phyloP scores from a whole-genome alignment of 2,113 vertebrate genomes.

The Chloebia gouldiae region DNA sequence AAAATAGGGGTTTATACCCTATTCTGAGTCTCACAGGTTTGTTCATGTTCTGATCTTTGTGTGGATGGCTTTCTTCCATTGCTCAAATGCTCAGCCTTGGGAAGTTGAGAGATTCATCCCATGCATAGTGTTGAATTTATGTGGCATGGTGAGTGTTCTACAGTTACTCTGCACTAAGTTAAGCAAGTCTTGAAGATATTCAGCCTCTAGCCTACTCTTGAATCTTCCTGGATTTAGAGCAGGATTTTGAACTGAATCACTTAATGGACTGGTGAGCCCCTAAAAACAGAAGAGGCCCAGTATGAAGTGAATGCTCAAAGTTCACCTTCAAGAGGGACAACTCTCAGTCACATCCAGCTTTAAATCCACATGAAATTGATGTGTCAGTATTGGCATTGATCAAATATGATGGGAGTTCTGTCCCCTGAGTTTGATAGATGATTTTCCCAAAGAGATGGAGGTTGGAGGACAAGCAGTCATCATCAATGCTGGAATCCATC shows the following conservation, averaged over 20 bases:
- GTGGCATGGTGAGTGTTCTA: not conserved
- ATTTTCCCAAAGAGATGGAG: not conserved
- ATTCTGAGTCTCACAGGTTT: not conserved
- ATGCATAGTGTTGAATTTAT: not conserved
- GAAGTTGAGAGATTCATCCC: not conserved
- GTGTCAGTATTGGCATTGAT: not conserved
- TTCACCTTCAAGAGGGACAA: not conserved
- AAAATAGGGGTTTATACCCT: not conserved
- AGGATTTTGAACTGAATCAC: not conserved
- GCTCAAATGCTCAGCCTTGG: not conserved
- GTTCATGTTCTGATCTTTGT: not conserved
- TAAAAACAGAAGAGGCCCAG: not conserved
- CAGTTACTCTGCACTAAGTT: not conserved
- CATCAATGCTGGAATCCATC: not conserved
- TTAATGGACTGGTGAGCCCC: not conserved
- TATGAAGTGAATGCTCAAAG: not conserved
- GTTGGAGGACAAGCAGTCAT: not conserved
- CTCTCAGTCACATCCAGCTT: not conserved
- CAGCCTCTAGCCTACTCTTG: not conserved
- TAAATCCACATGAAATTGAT: not conserved
- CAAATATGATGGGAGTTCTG: not conserved
- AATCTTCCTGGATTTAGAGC: not conserved
- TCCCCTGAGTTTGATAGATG: not conserved
- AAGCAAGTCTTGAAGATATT: not conserved
- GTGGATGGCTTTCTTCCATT: not conserved